Conservation (phyloP, 2,797 vertebrate genomes). For the Astyanax mexicanus region DNA sequence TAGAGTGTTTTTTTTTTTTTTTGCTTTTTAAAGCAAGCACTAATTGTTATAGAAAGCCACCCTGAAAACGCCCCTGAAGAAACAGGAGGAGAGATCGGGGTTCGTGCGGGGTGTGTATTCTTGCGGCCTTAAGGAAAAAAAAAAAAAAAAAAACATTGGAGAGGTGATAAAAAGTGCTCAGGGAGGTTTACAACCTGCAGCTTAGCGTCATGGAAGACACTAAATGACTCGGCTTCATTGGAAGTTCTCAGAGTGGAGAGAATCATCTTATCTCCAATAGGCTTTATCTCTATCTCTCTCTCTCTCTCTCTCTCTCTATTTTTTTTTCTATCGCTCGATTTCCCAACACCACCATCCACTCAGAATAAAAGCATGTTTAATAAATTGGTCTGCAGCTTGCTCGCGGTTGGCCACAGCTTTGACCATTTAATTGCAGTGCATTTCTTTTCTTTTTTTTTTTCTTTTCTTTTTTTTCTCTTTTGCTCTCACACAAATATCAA, state of each 20-base stretch:
- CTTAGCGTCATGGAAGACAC: constrained; percentile 58
- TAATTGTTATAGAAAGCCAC: constrained; percentile 57
- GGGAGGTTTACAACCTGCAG: constrained; percentile 58
- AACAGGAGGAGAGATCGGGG: constrained; percentile 49
- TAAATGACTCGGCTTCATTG: constrained; percentile 54
- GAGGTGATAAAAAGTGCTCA: constrained; percentile 61
- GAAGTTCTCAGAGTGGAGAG: constrained; percentile 58
- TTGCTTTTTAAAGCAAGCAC: too few relatives aligned
- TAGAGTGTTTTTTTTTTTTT: constrained; percentile 70
- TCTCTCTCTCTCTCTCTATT: constrained; percentile 46
- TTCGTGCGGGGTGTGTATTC: constrained; percentile 59
- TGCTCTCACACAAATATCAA: constrained; percentile 56
- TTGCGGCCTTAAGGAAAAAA: constrained; percentile 42
- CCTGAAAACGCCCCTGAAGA: not conserved
- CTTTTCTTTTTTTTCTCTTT: not conserved
- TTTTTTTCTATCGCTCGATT: constrained; percentile 47
- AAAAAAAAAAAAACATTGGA: constrained; percentile 59
- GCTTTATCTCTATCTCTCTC: constrained; percentile 51
- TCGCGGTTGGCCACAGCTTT: constrained; percentile 42
- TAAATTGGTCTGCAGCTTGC: constrained; percentile 52
- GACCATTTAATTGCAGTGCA: constrained; percentile 72
- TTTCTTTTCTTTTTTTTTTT: constrained; percentile 1
- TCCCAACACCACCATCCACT: constrained; percentile 1
- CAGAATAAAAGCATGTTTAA: constrained; percentile 55
- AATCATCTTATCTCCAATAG: constrained; percentile 66